Evolutionary conservation across 2,113 vertebrate species (phyloP).

Genomic region (Sturnus vulgaris): DNA sequence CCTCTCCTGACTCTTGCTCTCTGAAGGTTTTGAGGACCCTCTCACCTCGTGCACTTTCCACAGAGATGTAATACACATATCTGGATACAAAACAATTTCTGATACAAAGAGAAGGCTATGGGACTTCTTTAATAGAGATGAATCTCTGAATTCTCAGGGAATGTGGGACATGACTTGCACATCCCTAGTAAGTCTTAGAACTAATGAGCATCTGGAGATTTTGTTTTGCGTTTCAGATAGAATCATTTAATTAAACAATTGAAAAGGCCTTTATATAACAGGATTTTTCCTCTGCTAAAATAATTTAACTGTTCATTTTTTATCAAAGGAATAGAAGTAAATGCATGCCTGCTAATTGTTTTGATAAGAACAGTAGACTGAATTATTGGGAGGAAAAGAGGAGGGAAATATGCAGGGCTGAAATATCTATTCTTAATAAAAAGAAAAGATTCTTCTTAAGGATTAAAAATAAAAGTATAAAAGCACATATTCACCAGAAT

Average conservation of each 20-base stretch:
- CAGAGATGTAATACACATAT: fast-evolving
- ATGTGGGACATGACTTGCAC: neutral
- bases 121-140: neutral
- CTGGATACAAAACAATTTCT: neutral
- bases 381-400: neutral
- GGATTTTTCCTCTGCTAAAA: neutral
- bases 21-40: neutral
- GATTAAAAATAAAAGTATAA: neutral
- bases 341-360: neutral
- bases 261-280: neutral
- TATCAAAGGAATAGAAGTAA: neutral
- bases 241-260: neutral
- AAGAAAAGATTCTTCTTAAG: neutral
- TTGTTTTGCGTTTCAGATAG: neutral
- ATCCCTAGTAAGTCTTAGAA: neutral
- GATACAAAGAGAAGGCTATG: neutral
- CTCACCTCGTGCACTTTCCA: neutral
- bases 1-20: neutral
- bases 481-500: neutral
- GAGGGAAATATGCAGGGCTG: neutral
- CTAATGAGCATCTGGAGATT: neutral
- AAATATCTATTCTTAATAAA: neutral
- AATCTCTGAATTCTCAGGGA: neutral
- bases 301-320: neutral
- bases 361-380: neutral